Evolutionary conservation across 2,797 vertebrate genomes (phyloP).

Genomic region (Rhynchonycteris naso): DNA sequence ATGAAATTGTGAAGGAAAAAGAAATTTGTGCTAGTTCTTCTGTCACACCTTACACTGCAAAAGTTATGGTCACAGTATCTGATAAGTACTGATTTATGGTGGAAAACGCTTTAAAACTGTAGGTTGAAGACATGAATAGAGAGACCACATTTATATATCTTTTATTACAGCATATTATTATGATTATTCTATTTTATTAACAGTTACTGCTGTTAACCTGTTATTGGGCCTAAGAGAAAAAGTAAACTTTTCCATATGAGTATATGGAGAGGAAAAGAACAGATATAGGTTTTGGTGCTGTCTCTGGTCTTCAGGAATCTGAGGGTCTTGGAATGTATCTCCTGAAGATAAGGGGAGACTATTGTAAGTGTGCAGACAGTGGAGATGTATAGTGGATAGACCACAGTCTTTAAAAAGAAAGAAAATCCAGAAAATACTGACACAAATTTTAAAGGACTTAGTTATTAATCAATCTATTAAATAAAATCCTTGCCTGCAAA

Average conservation of each 20-base stretch:
- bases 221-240: neutral
- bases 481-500: constrained; percentile 7
- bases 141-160: neutral
- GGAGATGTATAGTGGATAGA: neutral
- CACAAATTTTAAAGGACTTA: neutral
- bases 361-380: neutral
- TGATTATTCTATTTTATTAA: neutral
- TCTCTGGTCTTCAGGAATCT: neutral
- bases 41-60: neutral
- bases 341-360: neutral
- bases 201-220: neutral
- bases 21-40: neutral
- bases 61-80: neutral
- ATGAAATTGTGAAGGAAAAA: neutral
- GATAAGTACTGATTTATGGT: neutral
- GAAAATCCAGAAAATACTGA: neutral
- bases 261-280: neutral
- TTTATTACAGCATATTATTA: neutral
- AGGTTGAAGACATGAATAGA: neutral
- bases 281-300: neutral
- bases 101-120: neutral
- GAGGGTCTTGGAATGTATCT: neutral
- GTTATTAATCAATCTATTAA: neutral
- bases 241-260: neutral
- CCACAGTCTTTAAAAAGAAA: neutral